phyloP scores from a whole-genome alignment of 2,797 vertebrate genomes.

The Cuculus canorus region DNA sequence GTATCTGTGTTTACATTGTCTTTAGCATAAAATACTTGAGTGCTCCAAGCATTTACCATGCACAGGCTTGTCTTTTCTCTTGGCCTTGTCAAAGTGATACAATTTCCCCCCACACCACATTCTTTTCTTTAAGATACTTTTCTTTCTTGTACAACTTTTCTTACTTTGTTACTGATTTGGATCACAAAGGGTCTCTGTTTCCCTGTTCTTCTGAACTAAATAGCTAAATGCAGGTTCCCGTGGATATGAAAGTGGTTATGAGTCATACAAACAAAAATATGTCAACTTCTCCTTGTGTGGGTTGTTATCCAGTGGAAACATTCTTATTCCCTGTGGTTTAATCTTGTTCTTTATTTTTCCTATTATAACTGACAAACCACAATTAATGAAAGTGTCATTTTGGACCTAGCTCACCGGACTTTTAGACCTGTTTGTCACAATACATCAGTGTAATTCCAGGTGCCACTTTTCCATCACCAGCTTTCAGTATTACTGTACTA shows the following conservation, averaged over 20 bases:
- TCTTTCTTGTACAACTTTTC: not conserved
- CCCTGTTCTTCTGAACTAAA: not conserved
- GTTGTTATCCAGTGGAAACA: not conserved
- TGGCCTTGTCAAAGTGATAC: not conserved
- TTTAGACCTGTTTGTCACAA: not conserved
- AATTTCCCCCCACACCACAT: not conserved
- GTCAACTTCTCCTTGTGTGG: not conserved
- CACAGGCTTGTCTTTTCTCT: not conserved
- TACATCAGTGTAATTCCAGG: not conserved
- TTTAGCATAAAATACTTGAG: not conserved
- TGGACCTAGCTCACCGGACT: not conserved
- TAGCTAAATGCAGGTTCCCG: not conserved
- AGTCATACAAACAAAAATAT: constrained; percentile 33
- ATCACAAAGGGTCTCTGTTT: not conserved
- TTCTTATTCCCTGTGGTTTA: not conserved
- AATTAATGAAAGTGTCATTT: not conserved
- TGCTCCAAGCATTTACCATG: not conserved
- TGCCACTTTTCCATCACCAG: not conserved
- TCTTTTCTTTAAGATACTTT: not conserved
- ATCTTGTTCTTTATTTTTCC: constrained; percentile 1
- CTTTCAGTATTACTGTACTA: not conserved
- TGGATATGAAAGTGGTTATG: not conserved
- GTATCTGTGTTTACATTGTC: not conserved
- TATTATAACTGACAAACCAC: not conserved
- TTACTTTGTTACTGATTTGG: not conserved